Percentiles rank a stretch among this genome's conserved stretches.
These are phyloP conservation scores for Zoanthus sociatus DNA, from an alignment of 92 coral and sea anemone genomes.

Conservation along the genomic window DNA sequence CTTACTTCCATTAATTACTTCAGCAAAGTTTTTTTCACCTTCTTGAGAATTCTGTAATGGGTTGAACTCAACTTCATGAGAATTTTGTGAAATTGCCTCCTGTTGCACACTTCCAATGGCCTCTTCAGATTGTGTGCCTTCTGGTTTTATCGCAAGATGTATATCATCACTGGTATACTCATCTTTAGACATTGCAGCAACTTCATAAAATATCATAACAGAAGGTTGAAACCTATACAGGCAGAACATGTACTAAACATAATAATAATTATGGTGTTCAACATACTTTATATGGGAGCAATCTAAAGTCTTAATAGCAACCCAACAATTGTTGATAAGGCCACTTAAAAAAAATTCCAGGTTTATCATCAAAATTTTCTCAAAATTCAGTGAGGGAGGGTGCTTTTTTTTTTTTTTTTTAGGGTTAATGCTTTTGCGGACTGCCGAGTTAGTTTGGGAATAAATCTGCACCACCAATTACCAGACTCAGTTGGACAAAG, in stretches of 20 bases:
- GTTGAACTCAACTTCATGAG: conserved; percentile 11
- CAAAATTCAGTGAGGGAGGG: too few relatives aligned
- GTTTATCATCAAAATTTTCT: too few relatives aligned
- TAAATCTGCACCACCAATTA: too few relatives aligned
- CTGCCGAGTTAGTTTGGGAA: too few relatives aligned
- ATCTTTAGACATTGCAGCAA: conserved; percentile 25
- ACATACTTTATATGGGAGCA: too few relatives aligned
- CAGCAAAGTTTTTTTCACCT: conserved; percentile 17
- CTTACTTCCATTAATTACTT: conserved; percentile 15
- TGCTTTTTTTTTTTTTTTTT: too few relatives aligned
- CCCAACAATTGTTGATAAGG: too few relatives aligned
- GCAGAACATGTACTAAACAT: not conserved
- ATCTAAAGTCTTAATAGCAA: too few relatives aligned
- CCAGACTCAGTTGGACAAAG: too few relatives aligned
- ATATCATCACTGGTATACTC: conserved; percentile 14
- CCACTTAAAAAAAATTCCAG: too few relatives aligned
- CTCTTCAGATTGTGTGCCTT: not conserved
- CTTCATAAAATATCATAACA: conserved; percentile 16
- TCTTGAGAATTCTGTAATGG: conserved; percentile 4
- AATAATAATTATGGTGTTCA: not conserved
- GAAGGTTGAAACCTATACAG: not conserved
- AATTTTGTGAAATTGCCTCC: not conserved
- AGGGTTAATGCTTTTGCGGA: too few relatives aligned
- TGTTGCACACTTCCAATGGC: not conserved
- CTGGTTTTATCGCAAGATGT: conserved; percentile 23